phyloP scores from a whole-genome alignment of 2,888 invertebrate genomes.

The Drosophila greeni region DNA sequence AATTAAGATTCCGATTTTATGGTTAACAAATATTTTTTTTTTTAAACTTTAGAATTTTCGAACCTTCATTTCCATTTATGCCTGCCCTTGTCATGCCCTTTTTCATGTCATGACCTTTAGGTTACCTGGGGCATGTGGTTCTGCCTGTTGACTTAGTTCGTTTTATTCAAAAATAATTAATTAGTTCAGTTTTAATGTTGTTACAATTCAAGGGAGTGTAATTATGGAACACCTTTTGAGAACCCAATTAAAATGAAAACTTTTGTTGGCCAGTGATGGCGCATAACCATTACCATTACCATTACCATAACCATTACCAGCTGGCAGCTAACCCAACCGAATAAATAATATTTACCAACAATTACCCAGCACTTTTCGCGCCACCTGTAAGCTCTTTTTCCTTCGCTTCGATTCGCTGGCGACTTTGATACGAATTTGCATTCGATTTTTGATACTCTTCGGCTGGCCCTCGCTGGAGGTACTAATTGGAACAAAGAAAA shows the following conservation, averaged over 20 bases:
- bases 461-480: slow-evolving; percentile 15
- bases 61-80: background rate
- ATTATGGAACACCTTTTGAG: background rate
- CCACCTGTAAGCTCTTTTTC: slow-evolving; percentile 5
- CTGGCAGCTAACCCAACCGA: slow-evolving; percentile 13
- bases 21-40: too few relatives aligned
- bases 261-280: slow-evolving; percentile 25
- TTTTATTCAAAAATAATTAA: background rate
- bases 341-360: slow-evolving; percentile 32
- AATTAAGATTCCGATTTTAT: too few relatives aligned
- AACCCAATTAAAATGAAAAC: background rate
- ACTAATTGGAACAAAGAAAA: slow-evolving; percentile 34
- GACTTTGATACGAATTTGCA: slow-evolving; percentile 20
- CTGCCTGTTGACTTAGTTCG: background rate
- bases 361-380: slow-evolving; percentile 29
- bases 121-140: background rate
- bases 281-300: slow-evolving; percentile 13
- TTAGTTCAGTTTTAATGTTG: background rate
- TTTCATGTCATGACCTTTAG: background rate
- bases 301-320: slow-evolving; percentile 3
- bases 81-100: background rate
- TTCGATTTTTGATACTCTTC: slow-evolving; percentile 17
- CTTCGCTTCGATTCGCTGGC: slow-evolving; percentile 8
- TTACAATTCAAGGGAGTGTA: background rate
- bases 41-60: background rate